phyloP scores from a whole-genome alignment of 2,797 vertebrate genomes.

The Gambelia wislizenii region DNA sequence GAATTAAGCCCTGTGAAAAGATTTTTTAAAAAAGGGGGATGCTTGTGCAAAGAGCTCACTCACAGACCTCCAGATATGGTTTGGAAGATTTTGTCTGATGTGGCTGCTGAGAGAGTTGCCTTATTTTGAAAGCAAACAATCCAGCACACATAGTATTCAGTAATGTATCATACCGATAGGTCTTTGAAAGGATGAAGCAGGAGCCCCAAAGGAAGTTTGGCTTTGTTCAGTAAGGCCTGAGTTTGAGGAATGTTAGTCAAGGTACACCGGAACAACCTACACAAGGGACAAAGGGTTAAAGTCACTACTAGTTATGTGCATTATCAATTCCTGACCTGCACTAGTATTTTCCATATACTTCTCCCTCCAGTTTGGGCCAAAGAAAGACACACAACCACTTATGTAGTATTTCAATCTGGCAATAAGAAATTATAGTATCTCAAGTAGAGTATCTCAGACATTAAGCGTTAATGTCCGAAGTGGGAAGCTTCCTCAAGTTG shows the following conservation, averaged over 20 bases:
- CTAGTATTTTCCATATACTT: background rate
- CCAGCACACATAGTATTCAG: slow-evolving; percentile 48
- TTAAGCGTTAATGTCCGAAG: slow-evolving; percentile 1
- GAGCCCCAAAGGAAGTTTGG: slow-evolving; percentile 95
- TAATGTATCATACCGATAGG: slow-evolving; percentile 86
- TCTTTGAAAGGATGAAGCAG: slow-evolving; percentile 98
- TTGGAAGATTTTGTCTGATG: background rate
- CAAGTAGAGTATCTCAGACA: background rate
- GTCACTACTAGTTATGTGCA: background rate
- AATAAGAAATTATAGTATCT: background rate
- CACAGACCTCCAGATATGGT: background rate
- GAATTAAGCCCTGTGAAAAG: background rate
- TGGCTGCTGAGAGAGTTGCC: background rate
- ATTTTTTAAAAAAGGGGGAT: background rate
- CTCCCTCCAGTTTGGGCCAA: background rate
- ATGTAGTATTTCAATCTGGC: background rate
- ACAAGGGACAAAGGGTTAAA: slow-evolving; percentile 65
- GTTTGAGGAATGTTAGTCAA: slow-evolving; percentile 97
- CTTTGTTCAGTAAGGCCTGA: slow-evolving; percentile 95
- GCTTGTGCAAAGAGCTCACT: background rate
- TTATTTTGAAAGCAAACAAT: slow-evolving; percentile 19
- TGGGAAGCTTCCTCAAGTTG: background rate
- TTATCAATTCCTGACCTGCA: background rate
- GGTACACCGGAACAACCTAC: slow-evolving; percentile 93
- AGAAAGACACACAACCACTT: background rate